phyloP scores from a whole-genome alignment of 1,140 invertebrate genomes.

The Episyrphus balteatus region DNA sequence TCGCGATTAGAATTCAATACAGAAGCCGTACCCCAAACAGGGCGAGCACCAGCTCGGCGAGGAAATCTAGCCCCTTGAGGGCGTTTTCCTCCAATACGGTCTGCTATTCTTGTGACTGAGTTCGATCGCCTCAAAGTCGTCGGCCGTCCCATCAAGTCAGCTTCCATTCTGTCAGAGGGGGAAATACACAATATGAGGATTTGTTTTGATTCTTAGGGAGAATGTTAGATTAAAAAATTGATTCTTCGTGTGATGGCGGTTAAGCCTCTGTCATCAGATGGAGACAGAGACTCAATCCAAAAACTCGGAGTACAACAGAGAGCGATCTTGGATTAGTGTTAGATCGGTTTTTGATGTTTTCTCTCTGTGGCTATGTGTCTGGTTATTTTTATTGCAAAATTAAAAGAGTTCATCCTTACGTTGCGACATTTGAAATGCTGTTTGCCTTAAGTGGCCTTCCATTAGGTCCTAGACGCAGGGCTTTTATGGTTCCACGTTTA shows the following conservation, averaged over 20 bases:
- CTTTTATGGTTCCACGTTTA: constrained; percentile 18
- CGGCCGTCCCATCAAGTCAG: constrained; percentile 1
- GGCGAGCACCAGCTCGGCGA: constrained; percentile 24
- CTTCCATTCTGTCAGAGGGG: constrained; percentile 3
- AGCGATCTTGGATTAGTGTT: no score
- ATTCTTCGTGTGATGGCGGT: not conserved
- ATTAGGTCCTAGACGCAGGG: constrained; percentile 26
- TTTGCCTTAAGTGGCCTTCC: constrained; percentile 25
- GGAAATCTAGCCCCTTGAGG: constrained; percentile 24
- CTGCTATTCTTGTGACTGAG: constrained; percentile 12
- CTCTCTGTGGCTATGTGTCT: not conserved
- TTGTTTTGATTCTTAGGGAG: not conserved
- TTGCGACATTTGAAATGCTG: constrained; percentile 29
- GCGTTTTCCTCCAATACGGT: constrained; percentile 22
- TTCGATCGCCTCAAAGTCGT: constrained; percentile 11
- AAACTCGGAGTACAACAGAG: no score
- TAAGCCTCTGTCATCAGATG: not conserved
- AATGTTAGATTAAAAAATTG: not conserved
- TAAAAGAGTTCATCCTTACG: constrained; percentile 27
- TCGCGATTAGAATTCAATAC: not conserved
- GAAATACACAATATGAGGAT: not conserved
- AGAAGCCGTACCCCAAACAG: not conserved
- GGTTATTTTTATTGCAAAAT: constrained; percentile 5
- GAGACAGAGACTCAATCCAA: no score
- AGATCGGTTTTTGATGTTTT: constrained; percentile 1